Evolutionary conservation across 1,140 invertebrate genomes (phyloP), one percentile per base, ranked within the genome.

Genomic region (Megalonaias nervosa): DNA sequence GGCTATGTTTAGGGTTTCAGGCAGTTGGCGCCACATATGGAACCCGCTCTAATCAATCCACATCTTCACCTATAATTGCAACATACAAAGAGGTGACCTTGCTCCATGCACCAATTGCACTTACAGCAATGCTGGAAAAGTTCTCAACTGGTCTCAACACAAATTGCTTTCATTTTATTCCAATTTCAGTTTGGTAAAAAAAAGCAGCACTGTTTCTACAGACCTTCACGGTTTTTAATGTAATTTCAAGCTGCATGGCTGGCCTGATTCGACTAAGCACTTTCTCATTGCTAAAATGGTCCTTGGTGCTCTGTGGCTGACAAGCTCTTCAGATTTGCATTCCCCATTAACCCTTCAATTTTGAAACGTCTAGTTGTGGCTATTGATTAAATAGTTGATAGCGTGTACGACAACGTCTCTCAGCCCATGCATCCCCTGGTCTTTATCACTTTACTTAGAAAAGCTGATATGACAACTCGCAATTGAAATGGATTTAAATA

Each of bases 251-350:
- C 23, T 77, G 11, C 21, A 71, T 62, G 71, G 13, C 21, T 31
- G 11, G 55, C 2, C 16, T 9, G 19, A 15, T 31, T 64, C 62
- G 2, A 23, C 65, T 2, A 57, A 74, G 21, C 66, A 68, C 4
- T 77, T 77, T 62, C 12, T 71, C 13, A 31, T 77, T 26, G 66
- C 71, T 21, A 77, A 71, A 48, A 21, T 75, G 16, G n/a, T 71
- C 19, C 38, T 70, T 64, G 64, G 75, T 21, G 71, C 12, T 19
- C 68, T 12, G 61, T 56, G 14, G 11, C 55, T 70, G 16, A 9
- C 14, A 12, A 31, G 19, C 6, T 56, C 19, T 57, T 66, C 48
- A 66, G 66, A 71, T 60, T 68, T 2, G 12, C 1, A 15, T 57
- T 26, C 67, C 71, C 48, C 11, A 66, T 16, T 26, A 56, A 56